Percentiles rank a stretch among this genome's conserved stretches.
Evolutionary conservation across 2,888 invertebrate species (phyloP).

Genomic region (Ormyrus thymus): DNA sequence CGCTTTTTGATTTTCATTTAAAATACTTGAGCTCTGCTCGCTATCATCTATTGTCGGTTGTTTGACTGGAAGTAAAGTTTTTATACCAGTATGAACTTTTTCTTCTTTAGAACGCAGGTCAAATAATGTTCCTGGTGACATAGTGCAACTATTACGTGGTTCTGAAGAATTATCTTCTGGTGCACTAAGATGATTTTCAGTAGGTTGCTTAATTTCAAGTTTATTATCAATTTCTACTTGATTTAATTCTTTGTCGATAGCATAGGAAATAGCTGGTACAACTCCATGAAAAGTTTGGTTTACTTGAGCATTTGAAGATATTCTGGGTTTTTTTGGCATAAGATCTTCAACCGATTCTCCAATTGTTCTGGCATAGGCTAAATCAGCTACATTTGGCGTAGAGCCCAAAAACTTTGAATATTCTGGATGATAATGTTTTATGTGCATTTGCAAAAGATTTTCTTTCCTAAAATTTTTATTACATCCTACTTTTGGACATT

Average conservation of each 20-base stretch:
- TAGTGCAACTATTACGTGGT: conserved; percentile 64
- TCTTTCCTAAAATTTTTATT: conserved; percentile 93
- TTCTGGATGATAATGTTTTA: conserved; percentile 94
- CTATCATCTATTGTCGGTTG: conserved; percentile 61
- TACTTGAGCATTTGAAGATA: conserved; percentile 17
- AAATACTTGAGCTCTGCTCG: conserved; percentile 51
- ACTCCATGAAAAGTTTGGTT: conserved; percentile 7
- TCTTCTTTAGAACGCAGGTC: conserved; percentile 72
- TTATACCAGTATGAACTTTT: conserved; percentile 75
- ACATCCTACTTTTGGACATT: conserved; percentile 89
- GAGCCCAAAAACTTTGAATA: conserved; percentile 84
- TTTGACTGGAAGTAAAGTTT: conserved; percentile 76
- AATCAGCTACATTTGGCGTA: conserved; percentile 90
- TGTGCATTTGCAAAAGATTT: conserved; percentile 92
- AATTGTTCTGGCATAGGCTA: conserved; percentile 87
- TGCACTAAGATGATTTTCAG: conserved; percentile 26
- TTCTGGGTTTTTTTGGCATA: conserved; percentile 70
- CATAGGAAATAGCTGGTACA: conserved; percentile 41
- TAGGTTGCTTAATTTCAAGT: conserved; percentile 58
- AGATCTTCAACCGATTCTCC: conserved; percentile 78
- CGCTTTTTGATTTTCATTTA: conserved; percentile 12
- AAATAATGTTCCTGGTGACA: conserved; percentile 71
- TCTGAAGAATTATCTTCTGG: conserved; percentile 54
- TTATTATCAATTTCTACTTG: conserved; percentile 63
- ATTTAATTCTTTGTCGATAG: conserved; percentile 60